These are phyloP conservation scores for Tapirus indicus DNA, from an alignment of 2,797 vertebrate species.

Conservation along the genomic window DNA sequence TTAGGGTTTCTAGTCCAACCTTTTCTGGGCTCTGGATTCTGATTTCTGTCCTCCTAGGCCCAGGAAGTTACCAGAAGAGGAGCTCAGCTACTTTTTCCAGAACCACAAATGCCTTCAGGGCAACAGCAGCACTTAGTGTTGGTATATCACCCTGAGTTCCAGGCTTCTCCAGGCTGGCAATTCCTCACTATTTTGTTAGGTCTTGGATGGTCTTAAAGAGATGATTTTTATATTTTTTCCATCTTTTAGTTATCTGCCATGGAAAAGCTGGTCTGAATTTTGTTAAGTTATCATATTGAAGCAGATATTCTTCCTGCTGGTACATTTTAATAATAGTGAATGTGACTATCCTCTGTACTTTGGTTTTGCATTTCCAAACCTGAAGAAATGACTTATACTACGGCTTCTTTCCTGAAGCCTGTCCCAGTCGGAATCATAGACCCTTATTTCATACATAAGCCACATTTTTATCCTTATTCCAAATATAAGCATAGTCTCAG, in stretches of 20 bases:
- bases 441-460: not conserved
- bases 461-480: not conserved
- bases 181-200: not conserved
- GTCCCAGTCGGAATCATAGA: not conserved
- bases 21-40: not conserved
- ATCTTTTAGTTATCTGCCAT: not conserved
- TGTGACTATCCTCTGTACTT: not conserved
- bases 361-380: slow-evolving; percentile 4
- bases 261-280: not conserved
- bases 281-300: not conserved
- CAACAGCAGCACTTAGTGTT: not conserved
- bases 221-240: not conserved
- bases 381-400: not conserved
- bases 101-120: not conserved
- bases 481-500: not conserved
- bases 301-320: not conserved
- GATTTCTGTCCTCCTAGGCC: not conserved
- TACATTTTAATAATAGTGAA: not conserved
- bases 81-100: not conserved
- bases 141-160: not conserved
- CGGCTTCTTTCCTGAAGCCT: not conserved
- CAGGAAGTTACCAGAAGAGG: not conserved
- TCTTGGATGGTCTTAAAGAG: not conserved
- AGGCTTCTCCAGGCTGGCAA: not conserved
- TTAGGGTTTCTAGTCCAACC: not conserved